phyloP scores from a whole-genome alignment of 2,888 invertebrate genomes.

The Ceraclea dissimilis region DNA sequence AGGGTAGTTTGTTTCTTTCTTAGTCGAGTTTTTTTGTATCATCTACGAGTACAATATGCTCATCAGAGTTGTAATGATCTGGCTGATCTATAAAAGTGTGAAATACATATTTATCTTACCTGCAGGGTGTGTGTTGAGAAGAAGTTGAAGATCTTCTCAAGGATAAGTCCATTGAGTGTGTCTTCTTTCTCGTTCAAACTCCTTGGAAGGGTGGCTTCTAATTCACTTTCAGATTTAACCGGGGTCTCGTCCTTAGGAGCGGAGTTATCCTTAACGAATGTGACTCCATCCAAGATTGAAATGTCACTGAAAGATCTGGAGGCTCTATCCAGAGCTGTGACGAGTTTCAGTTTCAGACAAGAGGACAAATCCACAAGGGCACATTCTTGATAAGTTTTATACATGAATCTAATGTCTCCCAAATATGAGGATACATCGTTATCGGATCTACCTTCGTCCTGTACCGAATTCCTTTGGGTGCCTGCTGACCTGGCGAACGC shows the following conservation, averaged over 20 bases:
- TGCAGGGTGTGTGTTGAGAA: conserved; percentile 73
- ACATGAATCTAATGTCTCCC: conserved; percentile 64
- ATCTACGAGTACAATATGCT: too few species aligned
- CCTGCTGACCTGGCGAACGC: conserved; percentile 47
- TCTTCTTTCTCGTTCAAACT: conserved; percentile 63
- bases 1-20: too few species aligned
- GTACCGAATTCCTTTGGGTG: conserved; percentile 40
- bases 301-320: conserved; percentile 56
- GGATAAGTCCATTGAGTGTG: conserved; percentile 65
- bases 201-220: conserved; percentile 67
- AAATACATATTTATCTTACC: conserved; percentile 46
- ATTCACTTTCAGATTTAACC: conserved; percentile 49
- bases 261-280: conserved; percentile 58
- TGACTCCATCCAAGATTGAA: conserved; percentile 65
- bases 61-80: too few species aligned
- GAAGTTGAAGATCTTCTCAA: conserved; percentile 66
- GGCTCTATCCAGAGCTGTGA: conserved; percentile 69
- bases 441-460: conserved; percentile 39
- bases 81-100: too few species aligned
- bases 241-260: conserved; percentile 37
- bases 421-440: conserved; percentile 39
- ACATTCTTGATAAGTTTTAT: conserved; percentile 77
- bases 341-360: conserved; percentile 71
- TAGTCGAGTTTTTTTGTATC: too few species aligned
- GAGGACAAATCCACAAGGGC: conserved; percentile 59